phyloP scores from a whole-genome alignment of 2,888 invertebrate genomes.

The Altica lythri region DNA sequence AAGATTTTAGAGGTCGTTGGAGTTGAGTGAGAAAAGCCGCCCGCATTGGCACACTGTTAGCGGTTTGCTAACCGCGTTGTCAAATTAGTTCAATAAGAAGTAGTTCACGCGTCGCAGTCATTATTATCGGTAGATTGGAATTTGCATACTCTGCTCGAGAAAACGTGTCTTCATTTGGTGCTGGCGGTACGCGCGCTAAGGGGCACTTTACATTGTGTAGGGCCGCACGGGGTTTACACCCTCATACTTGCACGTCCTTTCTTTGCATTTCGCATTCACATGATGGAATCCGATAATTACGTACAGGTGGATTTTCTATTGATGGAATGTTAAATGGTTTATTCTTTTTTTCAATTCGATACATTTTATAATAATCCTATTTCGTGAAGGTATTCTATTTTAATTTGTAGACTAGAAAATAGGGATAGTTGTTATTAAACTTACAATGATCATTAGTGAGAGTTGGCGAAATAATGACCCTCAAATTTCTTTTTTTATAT shows the following conservation, averaged over 20 bases:
- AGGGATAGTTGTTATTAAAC: no score
- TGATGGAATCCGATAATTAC: no score
- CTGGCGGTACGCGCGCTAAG: conserved; percentile 45
- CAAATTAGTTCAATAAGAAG: conserved; percentile 62
- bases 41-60: conserved; percentile 42
- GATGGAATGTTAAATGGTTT: no score
- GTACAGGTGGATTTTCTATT: no score
- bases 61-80: conserved; percentile 52
- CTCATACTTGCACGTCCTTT: not conserved
- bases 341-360: no score
- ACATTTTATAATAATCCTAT: no score
- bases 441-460: no score
- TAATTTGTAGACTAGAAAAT: no score
- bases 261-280: not conserved
- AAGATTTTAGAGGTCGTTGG: no score
- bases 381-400: no score
- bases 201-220: conserved; percentile 46
- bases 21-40: conserved; percentile 51
- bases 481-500: no score
- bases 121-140: conserved; percentile 57
- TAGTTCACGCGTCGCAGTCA: conserved; percentile 60
- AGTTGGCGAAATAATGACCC: no score
- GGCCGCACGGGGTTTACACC: not conserved
- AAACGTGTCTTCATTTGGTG: conserved; percentile 55
- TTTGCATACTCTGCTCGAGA: conserved; percentile 49